Conservation (phyloP, 1,140 invertebrate genomes). For the Drosophila ficusphila region DNA sequence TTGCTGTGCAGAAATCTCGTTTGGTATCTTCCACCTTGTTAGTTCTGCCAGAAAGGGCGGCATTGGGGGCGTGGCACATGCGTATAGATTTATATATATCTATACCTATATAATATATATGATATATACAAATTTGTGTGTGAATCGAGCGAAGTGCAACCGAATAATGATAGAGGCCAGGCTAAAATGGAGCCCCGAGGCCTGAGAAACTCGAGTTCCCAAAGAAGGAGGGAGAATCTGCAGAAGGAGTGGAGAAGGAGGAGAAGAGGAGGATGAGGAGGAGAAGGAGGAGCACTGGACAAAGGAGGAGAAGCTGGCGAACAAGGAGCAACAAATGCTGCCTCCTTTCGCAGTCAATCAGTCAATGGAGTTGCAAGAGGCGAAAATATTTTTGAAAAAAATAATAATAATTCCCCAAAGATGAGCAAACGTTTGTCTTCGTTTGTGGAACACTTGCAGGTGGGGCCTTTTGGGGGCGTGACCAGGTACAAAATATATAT, state of each 20-base stretch:
- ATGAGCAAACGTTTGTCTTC: slow-evolving; percentile 27
- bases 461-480: slow-evolving; percentile 35
- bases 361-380: slow-evolving; percentile 57
- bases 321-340: slow-evolving; percentile 16
- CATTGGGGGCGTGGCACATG: slow-evolving; percentile 14
- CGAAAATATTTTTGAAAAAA: slow-evolving; percentile 8
- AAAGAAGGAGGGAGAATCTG: not conserved
- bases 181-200: slow-evolving; percentile 52
- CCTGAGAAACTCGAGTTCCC: slow-evolving; percentile 38
- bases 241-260: not conserved
- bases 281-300: not conserved
- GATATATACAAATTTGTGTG: slow-evolving; percentile 15
- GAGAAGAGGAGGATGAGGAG: not conserved
- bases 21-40: slow-evolving; percentile 15
- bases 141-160: slow-evolving; percentile 72
- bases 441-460: slow-evolving; percentile 39
- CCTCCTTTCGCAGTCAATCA: slow-evolving; percentile 57
- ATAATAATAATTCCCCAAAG: slow-evolving; percentile 18
- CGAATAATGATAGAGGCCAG: slow-evolving; percentile 79
- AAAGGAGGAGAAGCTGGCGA: slow-evolving; percentile 9
- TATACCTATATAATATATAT: slow-evolving; percentile 24
- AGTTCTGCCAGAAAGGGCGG: slow-evolving; percentile 27
- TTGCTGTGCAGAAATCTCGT: not conserved
- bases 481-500: slow-evolving; percentile 42
- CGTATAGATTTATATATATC: not conserved